A percentile compares a stretch with the other conserved stretches of the same genome.
phyloP scores from a whole-genome alignment of 1,140 invertebrate species.

The Neodiprion pinetum region DNA sequence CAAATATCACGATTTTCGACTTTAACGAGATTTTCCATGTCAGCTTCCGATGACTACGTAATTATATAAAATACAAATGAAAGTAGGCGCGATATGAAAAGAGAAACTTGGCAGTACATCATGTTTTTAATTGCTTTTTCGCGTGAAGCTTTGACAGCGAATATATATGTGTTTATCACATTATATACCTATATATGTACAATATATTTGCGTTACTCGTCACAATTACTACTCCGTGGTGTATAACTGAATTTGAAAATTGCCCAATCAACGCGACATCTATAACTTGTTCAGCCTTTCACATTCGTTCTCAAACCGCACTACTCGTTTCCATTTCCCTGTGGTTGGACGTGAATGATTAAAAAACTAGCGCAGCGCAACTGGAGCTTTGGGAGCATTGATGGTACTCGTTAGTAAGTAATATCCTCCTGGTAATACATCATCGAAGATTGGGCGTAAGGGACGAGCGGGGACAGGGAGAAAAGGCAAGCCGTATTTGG shows the following conservation, averaged over 20 bases:
- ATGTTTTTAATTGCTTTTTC: too few relatives aligned
- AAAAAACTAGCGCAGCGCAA: neutral
- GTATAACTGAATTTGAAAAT: too few relatives aligned
- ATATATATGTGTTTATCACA: too few relatives aligned
- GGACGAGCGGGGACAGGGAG: neutral
- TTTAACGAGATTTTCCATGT: neutral
- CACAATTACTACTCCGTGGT: too few relatives aligned
- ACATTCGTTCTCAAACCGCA: neutral
- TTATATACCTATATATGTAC: too few relatives aligned
- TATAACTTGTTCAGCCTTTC: too few relatives aligned
- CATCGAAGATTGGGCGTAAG: neutral
- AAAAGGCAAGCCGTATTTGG: too few relatives aligned
- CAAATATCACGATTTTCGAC: neutral
- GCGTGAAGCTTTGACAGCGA: too few relatives aligned
- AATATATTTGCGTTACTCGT: too few relatives aligned
- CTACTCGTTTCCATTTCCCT: neutral
- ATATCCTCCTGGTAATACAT: slow-evolving; percentile 4
- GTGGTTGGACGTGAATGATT: neutral
- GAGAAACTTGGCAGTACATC: too few relatives aligned
- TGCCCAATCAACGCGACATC: too few relatives aligned
- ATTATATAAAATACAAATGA: neutral
- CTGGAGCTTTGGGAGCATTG: neutral
- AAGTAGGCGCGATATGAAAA: neutral
- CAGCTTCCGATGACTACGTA: neutral
- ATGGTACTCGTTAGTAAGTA: slow-evolving; percentile 12